Conservation (phyloP, 1,140 invertebrate genomes). For the Euura saliciscinereae region DNA sequence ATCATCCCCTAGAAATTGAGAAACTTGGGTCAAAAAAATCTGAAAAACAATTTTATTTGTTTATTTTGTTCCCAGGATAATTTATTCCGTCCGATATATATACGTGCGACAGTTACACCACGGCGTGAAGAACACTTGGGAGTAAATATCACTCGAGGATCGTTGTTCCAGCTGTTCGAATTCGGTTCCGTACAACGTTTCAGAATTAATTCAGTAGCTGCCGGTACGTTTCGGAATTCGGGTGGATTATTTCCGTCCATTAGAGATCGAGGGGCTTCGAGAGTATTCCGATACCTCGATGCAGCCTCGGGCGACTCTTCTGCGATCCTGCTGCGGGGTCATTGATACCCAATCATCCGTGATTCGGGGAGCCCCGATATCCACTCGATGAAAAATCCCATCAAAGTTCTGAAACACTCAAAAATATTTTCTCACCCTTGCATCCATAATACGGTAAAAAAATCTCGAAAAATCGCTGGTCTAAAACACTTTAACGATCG, state of each 20-base stretch:
- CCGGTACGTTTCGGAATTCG: background rate
- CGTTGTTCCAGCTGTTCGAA: no score
- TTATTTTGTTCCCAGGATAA: no score
- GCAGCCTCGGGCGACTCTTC: constrained; percentile 18
- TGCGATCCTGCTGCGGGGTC: constrained; percentile 41
- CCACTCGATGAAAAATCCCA: no score
- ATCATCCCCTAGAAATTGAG: no score
- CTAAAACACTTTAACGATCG: constrained; percentile 3
- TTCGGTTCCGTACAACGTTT: no score
- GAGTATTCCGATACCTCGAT: constrained; percentile 13
- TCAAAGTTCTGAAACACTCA: background rate
- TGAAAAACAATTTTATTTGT: no score
- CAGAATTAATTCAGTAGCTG: no score
- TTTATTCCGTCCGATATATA: no score
- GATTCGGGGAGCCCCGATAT: constrained; percentile 28
- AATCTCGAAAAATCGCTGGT: constrained; percentile 44
- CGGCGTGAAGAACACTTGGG: no score
- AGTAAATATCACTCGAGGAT: no score
- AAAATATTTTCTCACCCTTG: constrained; percentile 46
- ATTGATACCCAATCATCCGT: constrained; percentile 58
- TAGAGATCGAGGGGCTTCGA: constrained; percentile 43
- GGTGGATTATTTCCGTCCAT: constrained; percentile 15
- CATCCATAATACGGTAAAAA: constrained; percentile 20
- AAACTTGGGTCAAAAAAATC: no score
- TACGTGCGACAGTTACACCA: no score